Evolutionary conservation across 1,140 invertebrate species (phyloP), one percentile per base, ranked within the genome.

Genomic region (Lerema accius): DNA sequence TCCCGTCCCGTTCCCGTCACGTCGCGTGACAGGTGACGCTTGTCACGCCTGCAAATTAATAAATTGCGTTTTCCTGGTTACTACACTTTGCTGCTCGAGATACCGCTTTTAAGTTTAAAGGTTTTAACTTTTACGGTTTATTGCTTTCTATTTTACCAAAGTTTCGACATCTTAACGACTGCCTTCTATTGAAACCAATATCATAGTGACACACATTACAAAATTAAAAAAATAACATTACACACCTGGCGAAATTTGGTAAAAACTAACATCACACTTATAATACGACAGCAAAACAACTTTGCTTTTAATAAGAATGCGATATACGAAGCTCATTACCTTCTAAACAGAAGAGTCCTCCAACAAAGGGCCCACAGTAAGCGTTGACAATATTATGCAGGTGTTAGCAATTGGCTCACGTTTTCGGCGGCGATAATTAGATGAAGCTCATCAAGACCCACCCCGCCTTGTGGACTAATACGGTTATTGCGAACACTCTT

Each of bases 1-100:
- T n/a, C n/a, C 67, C 67, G 64, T 53, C 45, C 17, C 63, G 59
- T 37, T n/a, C n/a, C n/a, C 66, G 70, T 72, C 76, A 69, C 76
- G 79, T 63, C 67, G 63, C 68, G 64, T 83, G 80, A 83, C 80
- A 85, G 82, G 82, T 85, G 82, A 83, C 74, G 82, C 71, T 69
- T 70, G 70, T 73, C 70, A 63, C 68, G 63, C 71, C 73, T 76
- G 73, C 62, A 76, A 82, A 84, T 84, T 82, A 84, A 84, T 75
- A 73, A 67, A 71, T 67, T 71, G 65, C 43, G 69, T 71, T 71
- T 64, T 48, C 49, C 43, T 67, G 65, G 48, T 78, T 78, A 74
- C 53, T 60, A 64, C 62, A 67, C 53, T 76, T 73, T 66, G 65
- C 46, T 35, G 35, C 14, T 39, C 51, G 45, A 16, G 15, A 14